Evolutionary conservation across 1,140 invertebrate species (phyloP), one percentile per base, ranked within the genome.

Genomic region (Maniola jurtina): DNA sequence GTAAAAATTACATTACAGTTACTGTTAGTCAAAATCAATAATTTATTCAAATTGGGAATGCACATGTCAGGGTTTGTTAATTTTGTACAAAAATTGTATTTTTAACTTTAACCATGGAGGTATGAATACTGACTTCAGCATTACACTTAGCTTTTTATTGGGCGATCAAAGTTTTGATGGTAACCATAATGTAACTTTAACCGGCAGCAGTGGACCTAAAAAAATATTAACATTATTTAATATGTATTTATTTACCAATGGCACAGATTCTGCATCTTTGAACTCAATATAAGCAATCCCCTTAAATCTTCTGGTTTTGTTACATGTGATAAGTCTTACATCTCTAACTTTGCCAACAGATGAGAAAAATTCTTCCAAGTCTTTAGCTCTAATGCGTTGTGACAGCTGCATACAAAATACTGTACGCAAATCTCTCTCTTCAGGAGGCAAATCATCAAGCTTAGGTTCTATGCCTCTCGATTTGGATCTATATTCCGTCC

Each of bases 261-360:
- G 95, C 25, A 99, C 99, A 71, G 98, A 98, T 92, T 99, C 98
- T 11, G 98, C 96, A 92, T 99, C 98, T 82, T 96, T 96, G 88
- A 99, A 99, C 91, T 99, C 99, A 56, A 99, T 98, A 90, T 99
- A 99, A 14, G 98, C 97, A 81, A 99, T 99, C 59, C 99, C 99
- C 92, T 99, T 99, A 76, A 99, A 99, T 72, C 98, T 92, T 76
- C 99, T 94, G 0, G 99, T 99, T 91, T 99, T 99, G 86, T 99
- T 99, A 89, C 99, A 99, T 48, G 98, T 99, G 50, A 99, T 99
- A 68, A 99, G 94, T 81, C 98, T 93, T 9, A 99, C 99, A 93
- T 99, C 99, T 76, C 98, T 94, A 16, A 99, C 98, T 93, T 99
- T 99, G 45, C 99, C 99, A 64, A 99, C 98, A 63, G 97, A 97